Percentiles rank a stretch among this genome's conserved stretches.
These are phyloP conservation scores for Tyrophagus putrescentiae DNA, from an alignment of 1,140 invertebrate genomes.

Conservation along the genomic window DNA sequence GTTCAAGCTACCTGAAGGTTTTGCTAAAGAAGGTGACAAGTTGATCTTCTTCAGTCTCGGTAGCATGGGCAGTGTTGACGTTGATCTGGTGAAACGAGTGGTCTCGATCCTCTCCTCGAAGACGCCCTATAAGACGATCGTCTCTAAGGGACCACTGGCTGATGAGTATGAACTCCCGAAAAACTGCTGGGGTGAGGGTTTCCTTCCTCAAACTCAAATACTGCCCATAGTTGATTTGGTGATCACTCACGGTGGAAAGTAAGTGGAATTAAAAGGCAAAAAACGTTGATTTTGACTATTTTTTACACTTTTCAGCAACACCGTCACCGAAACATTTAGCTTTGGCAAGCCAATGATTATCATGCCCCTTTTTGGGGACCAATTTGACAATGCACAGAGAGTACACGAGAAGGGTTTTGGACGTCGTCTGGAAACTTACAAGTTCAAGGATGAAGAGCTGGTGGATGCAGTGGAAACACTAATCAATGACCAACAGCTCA, in stretches of 20 bases:
- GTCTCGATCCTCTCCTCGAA: conserved; percentile 5
- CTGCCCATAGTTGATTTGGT: conserved; percentile 18
- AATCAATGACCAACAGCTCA: neutral
- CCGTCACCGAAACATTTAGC: conserved; percentile 6
- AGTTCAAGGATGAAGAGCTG: conserved; percentile 15
- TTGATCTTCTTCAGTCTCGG: conserved; percentile 22
- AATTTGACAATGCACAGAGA: conserved; percentile 22
- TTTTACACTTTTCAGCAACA: no score
- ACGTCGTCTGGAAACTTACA: conserved; percentile 11
- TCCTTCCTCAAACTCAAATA: neutral
- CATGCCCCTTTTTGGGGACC: conserved; percentile 19
- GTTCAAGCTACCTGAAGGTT: conserved; percentile 6
- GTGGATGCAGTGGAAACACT: conserved; percentile 8
- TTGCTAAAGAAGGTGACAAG: neutral
- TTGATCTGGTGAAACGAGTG: conserved; percentile 20
- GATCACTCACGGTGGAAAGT: conserved; percentile 23
- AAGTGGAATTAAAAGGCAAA: no score
- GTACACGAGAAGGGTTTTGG: conserved; percentile 13
- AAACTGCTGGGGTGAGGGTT: conserved; percentile 22
- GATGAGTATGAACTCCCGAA: conserved; percentile 23
- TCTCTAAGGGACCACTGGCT: conserved; percentile 19
- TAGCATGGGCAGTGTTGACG: conserved; percentile 27
- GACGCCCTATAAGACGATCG: conserved; percentile 18
- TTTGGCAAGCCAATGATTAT: conserved; percentile 16
- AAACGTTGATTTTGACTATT: no score